Conservation (phyloP, 2,797 vertebrate species). For the Pseudomugil tenellus region DNA sequence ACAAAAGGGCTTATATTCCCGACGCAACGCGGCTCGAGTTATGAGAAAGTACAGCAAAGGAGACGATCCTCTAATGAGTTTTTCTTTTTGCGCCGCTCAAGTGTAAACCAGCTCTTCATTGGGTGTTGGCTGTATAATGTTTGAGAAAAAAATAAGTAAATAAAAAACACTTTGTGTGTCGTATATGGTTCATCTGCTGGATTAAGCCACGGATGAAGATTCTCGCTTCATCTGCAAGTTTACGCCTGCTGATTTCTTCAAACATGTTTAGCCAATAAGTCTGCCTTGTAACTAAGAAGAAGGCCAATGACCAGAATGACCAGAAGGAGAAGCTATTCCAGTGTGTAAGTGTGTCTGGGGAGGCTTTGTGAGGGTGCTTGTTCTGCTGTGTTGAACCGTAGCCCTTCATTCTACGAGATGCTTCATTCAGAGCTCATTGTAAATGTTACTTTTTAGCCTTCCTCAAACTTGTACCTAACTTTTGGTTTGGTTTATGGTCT, state of each 20-base stretch:
- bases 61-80: slow-evolving; percentile 55
- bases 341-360: too few species aligned
- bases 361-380: too few species aligned
- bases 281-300: neutral
- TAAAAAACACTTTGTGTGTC: slow-evolving; percentile 2
- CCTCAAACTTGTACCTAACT: too few species aligned
- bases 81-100: slow-evolving; percentile 21
- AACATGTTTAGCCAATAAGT: slow-evolving; percentile 20
- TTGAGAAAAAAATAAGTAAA: neutral
- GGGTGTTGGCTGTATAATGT: slow-evolving; percentile 20
- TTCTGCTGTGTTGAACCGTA: too few species aligned
- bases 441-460: too few species aligned
- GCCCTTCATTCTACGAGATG: too few species aligned
- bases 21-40: slow-evolving; percentile 56
- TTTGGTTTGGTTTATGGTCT: too few species aligned
- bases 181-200: slow-evolving; percentile 14
- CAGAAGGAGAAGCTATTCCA: neutral
- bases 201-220: slow-evolving; percentile 23
- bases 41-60: slow-evolving; percentile 61
- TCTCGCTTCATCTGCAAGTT: slow-evolving; percentile 29
- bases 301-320: neutral
- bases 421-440: too few species aligned
- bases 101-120: slow-evolving; percentile 28
- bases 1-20: slow-evolving; percentile 56
- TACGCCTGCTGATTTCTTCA: slow-evolving; percentile 11